phyloP scores from a whole-genome alignment of 2,888 invertebrate species.

The Taphrorychus bicolor region DNA sequence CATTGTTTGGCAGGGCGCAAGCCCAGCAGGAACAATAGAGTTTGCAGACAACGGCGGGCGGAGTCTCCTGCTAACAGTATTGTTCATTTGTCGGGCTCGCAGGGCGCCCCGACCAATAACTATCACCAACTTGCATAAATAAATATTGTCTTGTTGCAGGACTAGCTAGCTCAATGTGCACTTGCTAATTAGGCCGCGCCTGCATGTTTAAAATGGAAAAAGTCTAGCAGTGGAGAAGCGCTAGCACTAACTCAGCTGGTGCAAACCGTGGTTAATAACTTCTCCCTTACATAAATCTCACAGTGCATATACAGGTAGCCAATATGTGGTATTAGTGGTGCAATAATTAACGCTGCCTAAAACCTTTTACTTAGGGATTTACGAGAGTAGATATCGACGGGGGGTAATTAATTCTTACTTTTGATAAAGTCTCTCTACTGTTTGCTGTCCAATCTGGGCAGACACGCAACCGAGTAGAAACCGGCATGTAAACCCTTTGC shows the following conservation, averaged over 20 bases:
- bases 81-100: conserved; percentile 59
- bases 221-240: no score
- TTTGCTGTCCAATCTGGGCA: conserved; percentile 33
- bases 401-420: conserved; percentile 43
- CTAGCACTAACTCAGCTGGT: background rate
- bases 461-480: conserved; percentile 37
- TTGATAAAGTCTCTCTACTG: conserved; percentile 38
- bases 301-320: conserved; percentile 35
- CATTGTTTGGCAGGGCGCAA: conserved; percentile 59
- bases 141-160: background rate
- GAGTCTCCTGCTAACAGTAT: conserved; percentile 58
- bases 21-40: conserved; percentile 58
- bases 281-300: background rate
- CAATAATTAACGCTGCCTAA: conserved; percentile 40
- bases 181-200: background rate
- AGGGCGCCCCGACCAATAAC: conserved; percentile 52
- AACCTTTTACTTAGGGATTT: conserved; percentile 42
- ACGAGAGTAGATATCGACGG: conserved; percentile 39
- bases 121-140: conserved; percentile 42
- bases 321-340: conserved; percentile 31
- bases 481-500: conserved; percentile 7
- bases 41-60: conserved; percentile 59
- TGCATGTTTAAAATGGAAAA: no score
- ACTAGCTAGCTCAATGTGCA: background rate
- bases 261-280: background rate